These are phyloP conservation scores for Apocheima hispidaria DNA, from an alignment of 2,888 invertebrate genomes.

Conservation along the genomic window DNA sequence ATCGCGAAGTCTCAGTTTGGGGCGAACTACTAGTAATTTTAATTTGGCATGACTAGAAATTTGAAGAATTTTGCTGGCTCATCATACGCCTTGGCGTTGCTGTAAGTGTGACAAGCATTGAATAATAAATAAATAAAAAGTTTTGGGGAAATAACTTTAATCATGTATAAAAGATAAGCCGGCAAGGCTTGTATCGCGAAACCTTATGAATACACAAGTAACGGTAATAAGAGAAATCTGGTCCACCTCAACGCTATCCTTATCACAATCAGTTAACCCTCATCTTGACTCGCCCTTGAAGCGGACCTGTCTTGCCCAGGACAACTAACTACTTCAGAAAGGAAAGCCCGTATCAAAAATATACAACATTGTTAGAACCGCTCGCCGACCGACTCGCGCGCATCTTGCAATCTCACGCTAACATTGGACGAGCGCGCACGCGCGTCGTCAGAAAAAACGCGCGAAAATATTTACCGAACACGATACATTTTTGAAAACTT, in stretches of 20 bases:
- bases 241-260: conserved; percentile 28
- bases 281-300: conserved; percentile 39
- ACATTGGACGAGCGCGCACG: conserved; percentile 58
- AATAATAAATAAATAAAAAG: no score
- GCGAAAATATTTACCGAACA: conserved; percentile 37
- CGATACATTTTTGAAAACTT: background rate
- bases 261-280: conserved; percentile 31
- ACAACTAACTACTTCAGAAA: conserved; percentile 35
- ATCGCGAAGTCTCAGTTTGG: no score
- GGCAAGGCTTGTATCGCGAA: conserved; percentile 2
- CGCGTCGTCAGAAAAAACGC: conserved; percentile 39
- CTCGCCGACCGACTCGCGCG: conserved; percentile 45
- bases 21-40: no score
- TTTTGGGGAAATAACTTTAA: no score
- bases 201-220: conserved; percentile 3
- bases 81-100: no score
- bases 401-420: conserved; percentile 56
- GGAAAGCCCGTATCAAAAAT: conserved; percentile 48
- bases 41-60: no score
- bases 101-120: no score
- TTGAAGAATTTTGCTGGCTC: no score
- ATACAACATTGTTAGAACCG: conserved; percentile 41
- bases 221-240: conserved; percentile 22
- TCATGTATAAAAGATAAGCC: background rate
- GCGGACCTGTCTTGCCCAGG: conserved; percentile 41